Evolutionary conservation across 2,113 vertebrate genomes (phyloP).

Genomic region (Haliaeetus leucogaster): DNA sequence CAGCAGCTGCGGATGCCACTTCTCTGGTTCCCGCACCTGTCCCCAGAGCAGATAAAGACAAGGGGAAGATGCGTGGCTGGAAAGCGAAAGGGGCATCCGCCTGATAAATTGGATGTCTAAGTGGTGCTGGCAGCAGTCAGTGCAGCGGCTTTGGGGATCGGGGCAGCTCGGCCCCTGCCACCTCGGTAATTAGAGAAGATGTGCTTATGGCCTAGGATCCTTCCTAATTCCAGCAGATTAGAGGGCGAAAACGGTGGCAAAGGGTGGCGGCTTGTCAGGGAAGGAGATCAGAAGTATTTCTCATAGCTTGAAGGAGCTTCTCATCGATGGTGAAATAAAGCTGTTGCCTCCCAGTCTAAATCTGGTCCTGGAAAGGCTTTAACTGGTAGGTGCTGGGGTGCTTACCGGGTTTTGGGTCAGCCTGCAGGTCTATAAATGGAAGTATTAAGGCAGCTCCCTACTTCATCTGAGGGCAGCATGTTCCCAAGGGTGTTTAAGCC

Average conservation of each 20-base stretch:
- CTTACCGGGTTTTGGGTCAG: neutral
- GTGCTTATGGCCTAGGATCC: neutral
- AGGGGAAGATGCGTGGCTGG: neutral
- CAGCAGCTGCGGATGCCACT: neutral
- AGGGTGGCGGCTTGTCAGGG: neutral
- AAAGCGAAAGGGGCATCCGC: neutral
- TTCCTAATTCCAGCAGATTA: neutral
- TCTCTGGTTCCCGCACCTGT: neutral
- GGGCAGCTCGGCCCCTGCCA: neutral
- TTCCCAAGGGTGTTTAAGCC: neutral
- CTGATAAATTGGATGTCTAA: neutral
- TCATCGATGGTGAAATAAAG: neutral
- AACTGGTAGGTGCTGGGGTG: neutral
- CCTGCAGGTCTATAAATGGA: neutral
- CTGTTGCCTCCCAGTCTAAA: neutral
- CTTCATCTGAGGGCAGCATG: neutral
- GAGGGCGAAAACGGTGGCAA: neutral
- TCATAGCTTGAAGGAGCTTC: neutral
- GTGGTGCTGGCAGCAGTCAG: neutral
- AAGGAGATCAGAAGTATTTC: neutral
- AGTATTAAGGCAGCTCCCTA: neutral
- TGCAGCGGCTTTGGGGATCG: neutral
- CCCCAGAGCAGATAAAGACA: conserved; percentile 3
- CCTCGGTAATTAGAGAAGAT: neutral
- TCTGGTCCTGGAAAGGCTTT: neutral